phyloP scores from a whole-genome alignment of 2,113 vertebrate species.

The Sporophila hypoxantha region DNA sequence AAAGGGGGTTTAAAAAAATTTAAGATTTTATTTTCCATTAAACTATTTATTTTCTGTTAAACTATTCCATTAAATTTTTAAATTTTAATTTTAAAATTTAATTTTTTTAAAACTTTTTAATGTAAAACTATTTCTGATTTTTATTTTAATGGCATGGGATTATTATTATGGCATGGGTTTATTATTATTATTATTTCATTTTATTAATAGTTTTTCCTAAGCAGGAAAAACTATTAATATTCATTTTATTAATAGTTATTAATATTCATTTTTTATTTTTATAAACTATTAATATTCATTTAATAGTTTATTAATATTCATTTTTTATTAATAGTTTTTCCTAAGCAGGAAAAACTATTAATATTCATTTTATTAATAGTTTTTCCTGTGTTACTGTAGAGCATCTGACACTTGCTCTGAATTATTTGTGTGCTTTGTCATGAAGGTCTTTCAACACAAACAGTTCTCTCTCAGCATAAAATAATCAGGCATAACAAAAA shows the following conservation, averaged over 20 bases:
- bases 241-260: too few species aligned
- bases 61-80: neutral
- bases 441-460: neutral
- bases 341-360: too few species aligned
- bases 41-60: neutral
- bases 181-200: neutral
- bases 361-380: neutral
- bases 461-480: rapidly evolving
- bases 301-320: too few species aligned
- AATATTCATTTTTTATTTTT: too few species aligned
- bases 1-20: neutral
- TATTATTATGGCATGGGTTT: neutral
- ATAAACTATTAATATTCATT: too few species aligned
- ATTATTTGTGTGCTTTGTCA: neutral
- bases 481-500: neutral
- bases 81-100: neutral
- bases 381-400: neutral
- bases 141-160: too few species aligned
- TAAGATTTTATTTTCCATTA: neutral
- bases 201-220: neutral
- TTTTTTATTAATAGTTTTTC: neutral
- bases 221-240: too few species aligned
- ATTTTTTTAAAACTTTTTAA: too few species aligned
- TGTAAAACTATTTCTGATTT: neutral
- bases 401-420: neutral